Conservation (phyloP, 2,797 vertebrate genomes). For the Pipistrellus nathusii region DNA sequence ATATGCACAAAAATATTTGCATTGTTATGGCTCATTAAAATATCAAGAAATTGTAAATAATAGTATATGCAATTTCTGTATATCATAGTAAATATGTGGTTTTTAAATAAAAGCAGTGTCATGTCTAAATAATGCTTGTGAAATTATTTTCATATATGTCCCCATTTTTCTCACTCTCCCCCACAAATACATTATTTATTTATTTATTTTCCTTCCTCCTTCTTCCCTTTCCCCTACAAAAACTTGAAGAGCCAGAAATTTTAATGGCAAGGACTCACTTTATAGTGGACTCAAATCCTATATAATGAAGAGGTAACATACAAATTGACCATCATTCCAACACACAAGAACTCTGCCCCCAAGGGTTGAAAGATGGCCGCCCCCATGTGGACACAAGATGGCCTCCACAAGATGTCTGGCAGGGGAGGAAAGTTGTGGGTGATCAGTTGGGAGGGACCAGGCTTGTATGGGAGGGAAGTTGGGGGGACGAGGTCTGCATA, state of each 20-base stretch:
- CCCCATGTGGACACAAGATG: too few relatives aligned
- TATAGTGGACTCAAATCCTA: neutral
- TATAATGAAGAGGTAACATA: too few relatives aligned
- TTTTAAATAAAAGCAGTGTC: slow-evolving; percentile 3
- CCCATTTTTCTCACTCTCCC: neutral
- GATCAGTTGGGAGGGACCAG: too few relatives aligned
- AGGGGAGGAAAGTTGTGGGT: too few relatives aligned
- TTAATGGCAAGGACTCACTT: neutral
- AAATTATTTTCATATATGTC: neutral
- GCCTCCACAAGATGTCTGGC: too few relatives aligned
- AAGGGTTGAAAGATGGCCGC: too few relatives aligned
- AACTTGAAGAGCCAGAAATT: neutral
- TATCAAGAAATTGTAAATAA: slow-evolving; percentile 43
- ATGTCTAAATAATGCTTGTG: slow-evolving; percentile 22
- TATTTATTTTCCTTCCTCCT: neutral
- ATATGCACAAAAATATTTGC: slow-evolving; percentile 7
- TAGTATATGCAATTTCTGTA: neutral
- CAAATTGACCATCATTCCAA: too few relatives aligned
- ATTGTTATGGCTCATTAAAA: slow-evolving; percentile 18
- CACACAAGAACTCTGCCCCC: too few relatives aligned
- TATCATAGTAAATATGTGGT: neutral
- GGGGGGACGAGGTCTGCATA: too few relatives aligned
- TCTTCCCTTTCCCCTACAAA: neutral
- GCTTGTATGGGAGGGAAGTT: too few relatives aligned
- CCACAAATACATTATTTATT: neutral